Evolutionary conservation across 2,113 vertebrate genomes (phyloP), one percentile per base, ranked within the genome.

Genomic region (Corythornis vintsioides): DNA sequence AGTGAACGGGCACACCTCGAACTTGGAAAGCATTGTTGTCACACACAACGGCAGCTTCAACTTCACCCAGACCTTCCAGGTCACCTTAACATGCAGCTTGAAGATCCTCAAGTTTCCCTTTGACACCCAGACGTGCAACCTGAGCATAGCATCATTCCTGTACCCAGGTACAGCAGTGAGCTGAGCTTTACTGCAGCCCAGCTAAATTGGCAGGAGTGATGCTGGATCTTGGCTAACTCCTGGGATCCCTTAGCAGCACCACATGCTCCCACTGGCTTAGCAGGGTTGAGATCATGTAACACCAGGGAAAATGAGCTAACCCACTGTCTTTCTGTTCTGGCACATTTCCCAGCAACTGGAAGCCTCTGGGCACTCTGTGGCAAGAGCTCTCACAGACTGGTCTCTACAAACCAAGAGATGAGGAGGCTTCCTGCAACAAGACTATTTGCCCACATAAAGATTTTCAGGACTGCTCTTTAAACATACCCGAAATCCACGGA

Each of bases 21-120:
- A 79, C 70, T n/a, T 96, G 47, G 64, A 90, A 10, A 97, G 93
- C 4, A 5, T 63, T 57, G 13, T 6, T 5, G 2, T 97, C 31
- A 88, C 2, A n/a, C 92, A 95, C 67, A 79, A 93, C 0, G 94
- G 96, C 50, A 55, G 1, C 53, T 89, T 96, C 74, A 84, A 43
- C 50, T 55, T 52, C 52, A 52, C 28, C 20, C 94, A 86, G 61
- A 61, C 94, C 86, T 88, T 78, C 61, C 95, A 94, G 61, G 83
- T 91, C 6, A 97, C 96, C 75, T 59, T 94, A 67, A 93, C 77
- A 0, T 97, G 97, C 81, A 70, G 88, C 25, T n/a, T 97, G 84
- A 59, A 50, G 17, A 95, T 97, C 88, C 19, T 96, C 88, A 96
- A 81, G 64, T 97, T 97, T 61, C 97, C 97, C 24, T 97, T 97